Percentiles rank a stretch among this genome's conserved stretches.
These are phyloP conservation scores for Drosophila chauvacae DNA, from an alignment of 1,140 invertebrate species.

Conservation along the genomic window DNA sequence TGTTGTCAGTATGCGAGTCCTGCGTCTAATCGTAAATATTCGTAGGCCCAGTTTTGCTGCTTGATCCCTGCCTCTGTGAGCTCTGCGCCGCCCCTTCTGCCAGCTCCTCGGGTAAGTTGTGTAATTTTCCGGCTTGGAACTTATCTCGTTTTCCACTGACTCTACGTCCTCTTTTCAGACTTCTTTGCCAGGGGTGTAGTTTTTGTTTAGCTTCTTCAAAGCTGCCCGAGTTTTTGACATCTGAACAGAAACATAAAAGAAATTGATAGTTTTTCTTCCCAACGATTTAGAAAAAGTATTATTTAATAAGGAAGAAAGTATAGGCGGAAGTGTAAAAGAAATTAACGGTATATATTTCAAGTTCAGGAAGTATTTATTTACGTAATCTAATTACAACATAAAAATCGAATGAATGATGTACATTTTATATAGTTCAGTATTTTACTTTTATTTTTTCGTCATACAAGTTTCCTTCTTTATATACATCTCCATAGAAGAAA, in stretches of 20 bases:
- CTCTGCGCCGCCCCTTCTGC: neutral
- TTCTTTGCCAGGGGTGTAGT: slow-evolving; percentile 26
- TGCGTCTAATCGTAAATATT: slow-evolving; percentile 61
- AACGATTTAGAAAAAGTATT: neutral
- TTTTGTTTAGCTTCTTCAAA: slow-evolving; percentile 9
- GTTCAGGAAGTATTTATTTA: neutral
- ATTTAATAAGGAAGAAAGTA: neutral
- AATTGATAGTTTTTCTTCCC: neutral
- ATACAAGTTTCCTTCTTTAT: neutral
- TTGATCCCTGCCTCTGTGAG: slow-evolving; percentile 30
- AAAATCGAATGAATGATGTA: neutral
- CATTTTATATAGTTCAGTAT: too few relatives aligned
- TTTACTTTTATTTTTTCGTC: neutral
- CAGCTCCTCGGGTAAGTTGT: slow-evolving; percentile 26
- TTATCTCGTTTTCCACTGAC: slow-evolving; percentile 26
- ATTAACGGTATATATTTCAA: neutral
- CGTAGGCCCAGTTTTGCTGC: slow-evolving; percentile 46
- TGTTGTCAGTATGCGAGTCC: slow-evolving; percentile 41
- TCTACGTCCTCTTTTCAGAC: slow-evolving; percentile 13
- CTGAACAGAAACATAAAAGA: neutral
- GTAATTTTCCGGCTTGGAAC: slow-evolving; percentile 51
- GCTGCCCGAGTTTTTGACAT: slow-evolving; percentile 13
- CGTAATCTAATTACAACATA: too few relatives aligned
- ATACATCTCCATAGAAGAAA: neutral
- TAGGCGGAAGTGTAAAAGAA: neutral